Evolutionary conservation across 1,140 invertebrate genomes (phyloP), one percentile per base, ranked within the genome.

Genomic region (Venturia canescens): DNA sequence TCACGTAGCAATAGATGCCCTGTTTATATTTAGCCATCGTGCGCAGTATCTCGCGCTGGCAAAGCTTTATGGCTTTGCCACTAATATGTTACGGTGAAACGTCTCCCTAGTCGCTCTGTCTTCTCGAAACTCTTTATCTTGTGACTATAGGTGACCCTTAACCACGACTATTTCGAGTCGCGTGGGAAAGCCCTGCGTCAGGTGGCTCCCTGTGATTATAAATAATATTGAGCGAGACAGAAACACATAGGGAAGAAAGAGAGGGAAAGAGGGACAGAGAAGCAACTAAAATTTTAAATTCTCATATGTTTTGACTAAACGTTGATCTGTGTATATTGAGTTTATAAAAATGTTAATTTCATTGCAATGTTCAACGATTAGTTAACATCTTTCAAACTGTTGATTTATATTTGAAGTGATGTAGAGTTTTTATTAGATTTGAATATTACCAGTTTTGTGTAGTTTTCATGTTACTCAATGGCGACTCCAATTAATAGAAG

Each of bases 161-260:
- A 79, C 81, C 80, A 70, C 63, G 66, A 84, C 86, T 89, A 89
- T 89, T 89, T 89, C 82, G 82, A 82, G 83, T 83, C 79, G 86
- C 88, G 86, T 89, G 88, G 87, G 88, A 89, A 89, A 83, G 80
- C 66, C 81, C 79, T 85, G 84, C 75, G 83, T 88, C 88, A 89
- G 88, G 88, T 89, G 87, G 84, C 85, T 82, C 57, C 29, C 57
- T 66, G 82, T 79, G 86, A 88, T 89, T 89, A 88, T 88, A 89
- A 89, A 89, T 89, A 89, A 87, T 88, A 23, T 60, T 31, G 84
- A 29, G 66, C 38, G 69, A 63, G 66, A 31, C 7, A 69, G 66
- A 34, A 29, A 69, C 9, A 69, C 16, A 69, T 23, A 29, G 31
- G 70, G 18, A 34, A 21, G 66, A 63, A 69, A 60, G 63, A 31